A percentile compares a stretch with the other conserved stretches of the same genome.
phyloP scores from a whole-genome alignment of 2,888 invertebrate genomes.

The Trilocha varians region DNA sequence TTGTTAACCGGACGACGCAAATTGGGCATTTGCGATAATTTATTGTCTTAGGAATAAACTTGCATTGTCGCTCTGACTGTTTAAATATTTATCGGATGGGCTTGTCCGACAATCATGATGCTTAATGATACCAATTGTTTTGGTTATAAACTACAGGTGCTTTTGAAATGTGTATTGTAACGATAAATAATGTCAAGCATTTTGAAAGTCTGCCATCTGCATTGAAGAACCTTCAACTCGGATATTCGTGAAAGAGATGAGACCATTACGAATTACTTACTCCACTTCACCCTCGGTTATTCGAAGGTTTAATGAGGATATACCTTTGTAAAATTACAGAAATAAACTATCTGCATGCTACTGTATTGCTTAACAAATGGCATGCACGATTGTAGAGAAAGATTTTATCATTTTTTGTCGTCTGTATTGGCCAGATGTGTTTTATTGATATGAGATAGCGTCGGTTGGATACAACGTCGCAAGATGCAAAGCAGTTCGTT shows the following conservation, averaged over 20 bases:
- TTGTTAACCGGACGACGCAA: slow-evolving; percentile 69
- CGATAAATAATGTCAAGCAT: too few relatives aligned
- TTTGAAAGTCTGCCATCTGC: too few relatives aligned
- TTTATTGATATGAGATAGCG: slow-evolving; percentile 11
- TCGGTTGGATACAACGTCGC: slow-evolving; percentile 14
- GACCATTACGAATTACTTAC: too few relatives aligned
- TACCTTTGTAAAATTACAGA: too few relatives aligned
- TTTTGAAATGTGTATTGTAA: slow-evolving; percentile 14
- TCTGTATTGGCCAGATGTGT: slow-evolving; percentile 3
- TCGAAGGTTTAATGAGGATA: too few relatives aligned
- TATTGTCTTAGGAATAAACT: slow-evolving; percentile 67
- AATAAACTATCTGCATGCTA: background rate
- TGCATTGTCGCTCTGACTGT: slow-evolving; percentile 58
- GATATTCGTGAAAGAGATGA: too few relatives aligned
- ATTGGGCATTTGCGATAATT: slow-evolving; percentile 73
- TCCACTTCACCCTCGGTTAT: too few relatives aligned
- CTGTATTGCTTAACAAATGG: background rate
- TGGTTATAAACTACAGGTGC: slow-evolving; percentile 63
- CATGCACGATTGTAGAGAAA: background rate
- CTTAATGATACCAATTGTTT: slow-evolving; percentile 70
- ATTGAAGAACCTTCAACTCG: too few relatives aligned
- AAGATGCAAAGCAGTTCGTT: slow-evolving; percentile 25
- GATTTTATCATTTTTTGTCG: background rate
- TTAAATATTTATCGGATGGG: slow-evolving; percentile 67
- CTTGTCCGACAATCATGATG: slow-evolving; percentile 45